Evolutionary conservation across 2,888 invertebrate genomes (phyloP).

Genomic region (Noctua comes): DNA sequence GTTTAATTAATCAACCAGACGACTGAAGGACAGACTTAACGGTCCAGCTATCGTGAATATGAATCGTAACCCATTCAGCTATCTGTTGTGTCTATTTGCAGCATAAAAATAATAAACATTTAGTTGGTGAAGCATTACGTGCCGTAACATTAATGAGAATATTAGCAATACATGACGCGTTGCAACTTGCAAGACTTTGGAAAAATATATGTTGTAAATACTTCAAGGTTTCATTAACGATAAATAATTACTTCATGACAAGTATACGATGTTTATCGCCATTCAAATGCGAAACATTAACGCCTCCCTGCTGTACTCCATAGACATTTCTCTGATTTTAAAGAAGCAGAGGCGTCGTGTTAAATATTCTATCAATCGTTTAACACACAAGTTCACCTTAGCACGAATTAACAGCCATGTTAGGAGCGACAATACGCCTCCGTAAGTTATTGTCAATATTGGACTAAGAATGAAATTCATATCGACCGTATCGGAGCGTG

Average conservation of each 20-base stretch:
- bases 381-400: slow-evolving; percentile 82
- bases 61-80: slow-evolving; percentile 40
- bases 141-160: slow-evolving; percentile 43
- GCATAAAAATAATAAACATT: slow-evolving; percentile 54
- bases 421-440: slow-evolving; percentile 75
- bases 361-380: slow-evolving; percentile 73
- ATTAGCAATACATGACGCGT: slow-evolving; percentile 39
- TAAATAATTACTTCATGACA: slow-evolving; percentile 39
- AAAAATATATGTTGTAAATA: slow-evolving; percentile 29
- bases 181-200: slow-evolving; percentile 17
- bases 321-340: slow-evolving; percentile 54
- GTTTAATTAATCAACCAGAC: slow-evolving; percentile 33
- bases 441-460: slow-evolving; percentile 71
- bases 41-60: slow-evolving; percentile 36
- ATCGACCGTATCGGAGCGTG: slow-evolving; percentile 43
- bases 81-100: slow-evolving; percentile 31
- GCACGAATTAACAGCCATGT: slow-evolving; percentile 78
- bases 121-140: slow-evolving; percentile 31
- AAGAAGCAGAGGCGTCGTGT: slow-evolving; percentile 77
- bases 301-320: slow-evolving; percentile 23
- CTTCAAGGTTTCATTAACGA: slow-evolving; percentile 38
- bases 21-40: slow-evolving; percentile 51
- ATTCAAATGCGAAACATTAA: slow-evolving; percentile 29
- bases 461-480: slow-evolving; percentile 47
- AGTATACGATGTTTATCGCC: slow-evolving; percentile 25